Base-by-base conservation (phyloP, 1,140 invertebrate genomes). In the Drosophila ogumai region DNA sequence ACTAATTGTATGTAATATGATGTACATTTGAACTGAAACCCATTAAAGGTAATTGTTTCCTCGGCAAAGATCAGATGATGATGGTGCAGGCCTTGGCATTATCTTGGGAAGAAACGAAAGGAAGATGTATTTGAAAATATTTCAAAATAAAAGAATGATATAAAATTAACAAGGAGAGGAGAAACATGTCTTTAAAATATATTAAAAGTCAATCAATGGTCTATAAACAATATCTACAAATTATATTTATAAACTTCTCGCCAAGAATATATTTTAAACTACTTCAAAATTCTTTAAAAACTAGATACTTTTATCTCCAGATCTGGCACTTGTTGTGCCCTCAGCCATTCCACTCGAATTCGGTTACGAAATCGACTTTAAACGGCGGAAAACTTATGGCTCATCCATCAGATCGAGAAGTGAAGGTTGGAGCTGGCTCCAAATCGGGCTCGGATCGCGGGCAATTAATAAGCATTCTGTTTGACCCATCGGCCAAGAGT, bases 381-480 rank as follows among this genome's bases (percentile, higher is more conserved):
- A 64, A 60, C 60, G 17, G 60, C 36, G 60, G 61, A 22, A 64
- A 64, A 64, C 40, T 59, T 64, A 64, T 64, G 61, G 61, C 65
- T 52, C 66, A 69, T 69, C 66, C 52, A 69, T 69, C 66, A 67
- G 66, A 67, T 69, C 47, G 22, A 49, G 46, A 47, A 68, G 66
- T 52, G 66, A 69, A 69, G 66, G 66, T 69, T 66, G 64, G 52
- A 54, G 36, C 54, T 28, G 25, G 25, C 25, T 28, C 67, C 36
- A 9, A 55, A 71, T 46, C 41, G 67, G 17, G 56, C 56, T 41
- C 47, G 28, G 17, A 40, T 69, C 49, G 79, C 46, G 34, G 60
- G 56, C 68, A 82, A 82, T 82, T 82, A 82, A 82, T 82, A 79
- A 73, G 43, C 74, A 64, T 69, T 59, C 65, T 58, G 64, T 50